A percentile compares a stretch with the other conserved stretches of the same genome.
Conservation (phyloP, 2,797 vertebrate species). For the Sternotherus odoratus region DNA sequence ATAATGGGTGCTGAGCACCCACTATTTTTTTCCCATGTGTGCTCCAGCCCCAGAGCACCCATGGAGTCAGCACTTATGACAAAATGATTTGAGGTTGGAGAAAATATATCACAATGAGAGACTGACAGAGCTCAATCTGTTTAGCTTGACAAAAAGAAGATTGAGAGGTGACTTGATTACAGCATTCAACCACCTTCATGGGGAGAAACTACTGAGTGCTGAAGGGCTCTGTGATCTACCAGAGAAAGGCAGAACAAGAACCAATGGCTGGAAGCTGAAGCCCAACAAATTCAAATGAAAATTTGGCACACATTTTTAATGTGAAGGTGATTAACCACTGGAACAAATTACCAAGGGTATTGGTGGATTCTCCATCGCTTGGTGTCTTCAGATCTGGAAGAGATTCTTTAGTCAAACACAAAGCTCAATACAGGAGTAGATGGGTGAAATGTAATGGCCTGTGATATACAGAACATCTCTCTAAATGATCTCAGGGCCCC, state of each 20-base stretch:
- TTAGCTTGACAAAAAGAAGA: not conserved
- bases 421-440: not conserved
- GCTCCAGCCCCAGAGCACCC: too few relatives aligned
- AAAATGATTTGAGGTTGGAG: not conserved
- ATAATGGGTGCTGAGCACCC: too few relatives aligned
- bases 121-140: not conserved
- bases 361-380: not conserved
- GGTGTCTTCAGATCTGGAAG: not conserved
- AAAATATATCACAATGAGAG: not conserved
- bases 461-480: not conserved
- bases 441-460: not conserved
- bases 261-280: not conserved
- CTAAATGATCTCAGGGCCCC: not conserved
- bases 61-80: too few relatives aligned
- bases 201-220: not conserved
- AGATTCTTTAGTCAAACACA: not conserved
- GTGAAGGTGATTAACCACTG: not conserved
- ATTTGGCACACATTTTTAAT: not conserved
- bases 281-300: not conserved
- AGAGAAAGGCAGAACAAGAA: not conserved
- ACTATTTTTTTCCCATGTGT: too few relatives aligned
- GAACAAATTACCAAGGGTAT: not conserved
- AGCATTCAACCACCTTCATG: not conserved
- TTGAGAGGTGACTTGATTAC: not conserved
- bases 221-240: not conserved